Evolutionary conservation across 2,888 invertebrate species (phyloP).

Genomic region (Mesorhabditis spiculigera): DNA sequence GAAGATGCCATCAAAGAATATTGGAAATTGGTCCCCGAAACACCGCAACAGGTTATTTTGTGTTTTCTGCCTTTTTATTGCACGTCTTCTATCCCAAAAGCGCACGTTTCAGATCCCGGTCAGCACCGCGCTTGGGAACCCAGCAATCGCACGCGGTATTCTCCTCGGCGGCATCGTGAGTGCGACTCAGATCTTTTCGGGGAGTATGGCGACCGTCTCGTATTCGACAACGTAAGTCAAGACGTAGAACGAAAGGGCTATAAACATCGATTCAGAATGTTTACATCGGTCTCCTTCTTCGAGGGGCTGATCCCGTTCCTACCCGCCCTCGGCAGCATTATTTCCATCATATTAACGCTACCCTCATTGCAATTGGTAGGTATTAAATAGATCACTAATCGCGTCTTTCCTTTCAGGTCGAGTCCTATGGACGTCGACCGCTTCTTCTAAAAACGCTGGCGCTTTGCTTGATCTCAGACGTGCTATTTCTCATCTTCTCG

Average conservation of each 20-base stretch:
- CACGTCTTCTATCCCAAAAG: background rate
- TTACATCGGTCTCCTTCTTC: slow-evolving; percentile 45
- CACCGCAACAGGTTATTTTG: slow-evolving; percentile 16
- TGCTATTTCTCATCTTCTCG: slow-evolving; percentile 39
- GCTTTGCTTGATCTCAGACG: slow-evolving; percentile 41
- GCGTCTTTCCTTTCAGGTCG: slow-evolving; percentile 25
- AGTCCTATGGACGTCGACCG: slow-evolving; percentile 44
- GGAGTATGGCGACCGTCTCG: slow-evolving; percentile 49
- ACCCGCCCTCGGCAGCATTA: slow-evolving; percentile 43
- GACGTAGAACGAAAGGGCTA: background rate
- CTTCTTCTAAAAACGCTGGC: slow-evolving; percentile 44
- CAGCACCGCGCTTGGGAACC: slow-evolving; percentile 22
- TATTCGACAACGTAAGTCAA: slow-evolving; percentile 42
- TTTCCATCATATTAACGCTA: slow-evolving; percentile 47
- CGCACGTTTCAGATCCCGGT: slow-evolving; percentile 28
- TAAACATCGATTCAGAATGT: slow-evolving; percentile 38
- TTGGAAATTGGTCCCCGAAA: slow-evolving; percentile 41
- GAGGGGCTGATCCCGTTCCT: slow-evolving; percentile 42
- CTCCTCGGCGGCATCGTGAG: slow-evolving; percentile 47
- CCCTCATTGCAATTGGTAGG: slow-evolving; percentile 46
- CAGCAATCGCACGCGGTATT: slow-evolving; percentile 32
- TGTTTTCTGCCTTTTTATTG: background rate
- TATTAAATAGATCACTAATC: background rate
- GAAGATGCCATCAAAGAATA: slow-evolving; percentile 43
- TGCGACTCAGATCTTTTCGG: slow-evolving; percentile 45